phyloP scores from a whole-genome alignment of 2,888 invertebrate species.

The Drosophila recens region DNA sequence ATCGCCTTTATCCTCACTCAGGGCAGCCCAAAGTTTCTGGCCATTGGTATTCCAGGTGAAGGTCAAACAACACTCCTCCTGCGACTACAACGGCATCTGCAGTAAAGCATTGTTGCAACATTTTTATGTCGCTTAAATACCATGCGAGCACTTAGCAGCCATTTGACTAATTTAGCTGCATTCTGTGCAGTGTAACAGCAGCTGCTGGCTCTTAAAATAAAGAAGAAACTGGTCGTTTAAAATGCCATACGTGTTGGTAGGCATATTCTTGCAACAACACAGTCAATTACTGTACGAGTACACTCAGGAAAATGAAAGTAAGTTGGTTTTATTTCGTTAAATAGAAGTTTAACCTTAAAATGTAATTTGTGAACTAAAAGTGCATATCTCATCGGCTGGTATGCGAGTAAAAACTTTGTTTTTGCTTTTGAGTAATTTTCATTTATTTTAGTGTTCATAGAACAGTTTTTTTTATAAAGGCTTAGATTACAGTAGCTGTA shows the following conservation, averaged over 20 bases:
- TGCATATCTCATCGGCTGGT: too few species aligned
- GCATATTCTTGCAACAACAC: background rate
- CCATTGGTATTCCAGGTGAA: slow-evolving; percentile 69
- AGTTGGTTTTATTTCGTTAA: too few species aligned
- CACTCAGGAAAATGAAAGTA: too few species aligned
- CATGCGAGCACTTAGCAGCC: slow-evolving; percentile 54
- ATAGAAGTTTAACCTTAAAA: too few species aligned
- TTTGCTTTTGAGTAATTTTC: too few species aligned
- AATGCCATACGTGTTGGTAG: background rate
- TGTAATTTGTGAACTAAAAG: too few species aligned
- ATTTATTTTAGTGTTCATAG: too few species aligned
- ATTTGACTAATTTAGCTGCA: slow-evolving; percentile 62
- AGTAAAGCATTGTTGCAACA: slow-evolving; percentile 44
- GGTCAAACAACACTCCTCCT: slow-evolving; percentile 67
- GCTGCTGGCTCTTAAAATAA: slow-evolving; percentile 17
- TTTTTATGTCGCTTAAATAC: slow-evolving; percentile 58
- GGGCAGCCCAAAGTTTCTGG: slow-evolving; percentile 25
- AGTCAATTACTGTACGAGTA: background rate
- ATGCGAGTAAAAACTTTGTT: too few species aligned
- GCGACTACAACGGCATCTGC: slow-evolving; percentile 34
- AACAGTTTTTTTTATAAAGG: too few species aligned
- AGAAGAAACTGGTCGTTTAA: background rate
- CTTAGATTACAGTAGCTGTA: too few species aligned
- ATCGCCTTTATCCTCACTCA: slow-evolving; percentile 14
- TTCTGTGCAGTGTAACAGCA: slow-evolving; percentile 20